Percentiles rank a stretch among this genome's conserved stretches.
phyloP scores from a whole-genome alignment of 1,140 invertebrate species.

The Aleiodes sp. region DNA sequence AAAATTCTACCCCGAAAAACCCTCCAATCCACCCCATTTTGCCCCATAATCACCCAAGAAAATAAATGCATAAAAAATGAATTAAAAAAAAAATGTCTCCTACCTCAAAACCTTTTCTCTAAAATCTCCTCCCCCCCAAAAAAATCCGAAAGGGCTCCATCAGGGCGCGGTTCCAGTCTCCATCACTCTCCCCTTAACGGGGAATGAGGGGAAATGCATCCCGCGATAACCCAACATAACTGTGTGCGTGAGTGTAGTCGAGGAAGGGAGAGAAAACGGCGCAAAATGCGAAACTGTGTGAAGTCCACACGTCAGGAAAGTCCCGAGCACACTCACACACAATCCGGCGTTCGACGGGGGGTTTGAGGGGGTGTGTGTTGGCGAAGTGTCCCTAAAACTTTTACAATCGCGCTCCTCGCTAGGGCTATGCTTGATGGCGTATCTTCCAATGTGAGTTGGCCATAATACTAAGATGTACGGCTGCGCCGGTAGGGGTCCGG shows the following conservation, averaged over 20 bases:
- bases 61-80: too few relatives aligned
- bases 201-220: neutral
- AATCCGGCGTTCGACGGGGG: constrained; percentile 21
- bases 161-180: neutral
- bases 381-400: constrained; percentile 75
- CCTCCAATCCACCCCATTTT: too few relatives aligned
- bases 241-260: neutral
- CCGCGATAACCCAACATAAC: neutral
- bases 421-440: constrained; percentile 80
- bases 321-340: constrained; percentile 2
- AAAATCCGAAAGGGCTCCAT: too few relatives aligned
- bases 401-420: constrained; percentile 70
- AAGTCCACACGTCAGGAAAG: constrained; percentile 16
- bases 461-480: constrained; percentile 80
- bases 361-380: constrained; percentile 65
- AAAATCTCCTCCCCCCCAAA: too few relatives aligned
- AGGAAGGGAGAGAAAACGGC: neutral
- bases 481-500: constrained; percentile 72
- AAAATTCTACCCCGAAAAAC: too few relatives aligned
- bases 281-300: too few relatives aligned
- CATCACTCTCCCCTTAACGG: too few relatives aligned
- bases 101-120: too few relatives aligned
- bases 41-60: too few relatives aligned
- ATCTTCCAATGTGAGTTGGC: constrained; percentile 81
- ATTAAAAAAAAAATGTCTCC: too few relatives aligned